A percentile compares a stretch with the other conserved stretches of the same genome.
These are phyloP conservation scores for Tetranychus piercei DNA, from an alignment of 2,888 invertebrate genomes.

Conservation along the genomic window DNA sequence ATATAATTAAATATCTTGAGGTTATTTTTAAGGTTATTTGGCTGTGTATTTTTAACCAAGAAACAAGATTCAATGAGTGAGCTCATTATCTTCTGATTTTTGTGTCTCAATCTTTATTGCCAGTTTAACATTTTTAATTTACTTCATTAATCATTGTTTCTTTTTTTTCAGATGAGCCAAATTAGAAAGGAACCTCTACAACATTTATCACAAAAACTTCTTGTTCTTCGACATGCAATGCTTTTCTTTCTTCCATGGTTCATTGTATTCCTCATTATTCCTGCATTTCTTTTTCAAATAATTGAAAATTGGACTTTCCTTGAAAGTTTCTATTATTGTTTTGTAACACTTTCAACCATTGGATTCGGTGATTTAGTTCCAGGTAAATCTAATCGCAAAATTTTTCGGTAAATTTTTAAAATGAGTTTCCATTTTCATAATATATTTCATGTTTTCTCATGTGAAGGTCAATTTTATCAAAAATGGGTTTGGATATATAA, in stretches of 20 bases:
- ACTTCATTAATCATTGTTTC: constrained; percentile 4
- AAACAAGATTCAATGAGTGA: no score
- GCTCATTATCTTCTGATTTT: no score
- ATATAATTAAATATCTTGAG: no score
- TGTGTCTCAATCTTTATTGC: background rate
- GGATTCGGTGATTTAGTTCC: constrained; percentile 80
- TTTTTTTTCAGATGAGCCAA: background rate
- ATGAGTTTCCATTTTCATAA: no score
- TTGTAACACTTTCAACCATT: constrained; percentile 39
- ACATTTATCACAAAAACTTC: constrained; percentile 5
- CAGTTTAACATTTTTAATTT: background rate
- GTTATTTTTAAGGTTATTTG: no score
- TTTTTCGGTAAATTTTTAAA: background rate
- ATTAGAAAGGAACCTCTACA: background rate
- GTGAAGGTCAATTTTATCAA: constrained; percentile 26
- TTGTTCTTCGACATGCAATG: constrained; percentile 31
- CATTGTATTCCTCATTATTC: constrained; percentile 64
- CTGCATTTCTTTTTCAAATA: constrained; percentile 60
- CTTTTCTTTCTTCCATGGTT: constrained; percentile 74
- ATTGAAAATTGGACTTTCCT: constrained; percentile 72
- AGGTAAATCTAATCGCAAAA: constrained; percentile 38
- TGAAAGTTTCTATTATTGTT: constrained; percentile 65
- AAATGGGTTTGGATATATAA: constrained; percentile 45
- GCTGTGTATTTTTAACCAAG: no score
- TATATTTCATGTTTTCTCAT: background rate